phyloP scores from a whole-genome alignment of 2,113 vertebrate genomes.

The Paramormyrops kingsleyae region DNA sequence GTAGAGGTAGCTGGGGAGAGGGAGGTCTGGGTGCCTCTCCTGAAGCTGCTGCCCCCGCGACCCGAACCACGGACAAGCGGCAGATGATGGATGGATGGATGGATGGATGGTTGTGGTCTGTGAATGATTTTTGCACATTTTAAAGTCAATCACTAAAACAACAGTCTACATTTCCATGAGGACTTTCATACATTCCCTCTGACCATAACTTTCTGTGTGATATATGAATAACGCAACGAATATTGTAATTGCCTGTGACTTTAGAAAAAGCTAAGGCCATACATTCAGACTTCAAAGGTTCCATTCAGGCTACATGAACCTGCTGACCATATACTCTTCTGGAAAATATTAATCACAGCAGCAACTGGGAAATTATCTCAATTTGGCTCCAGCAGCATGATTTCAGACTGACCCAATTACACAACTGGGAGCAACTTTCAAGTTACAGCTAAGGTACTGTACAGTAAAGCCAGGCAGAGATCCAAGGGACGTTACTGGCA shows the following conservation, averaged over 20 bases:
- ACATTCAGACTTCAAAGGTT: neutral
- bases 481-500: neutral
- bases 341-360: neutral
- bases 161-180: neutral
- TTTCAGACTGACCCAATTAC: neutral
- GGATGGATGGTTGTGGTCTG: neutral
- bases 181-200: neutral
- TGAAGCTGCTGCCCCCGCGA: too few relatives aligned
- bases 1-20: too few relatives aligned
- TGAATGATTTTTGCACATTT: neutral
- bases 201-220: neutral
- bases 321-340: neutral
- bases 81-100: too few relatives aligned
- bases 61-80: too few relatives aligned
- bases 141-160: neutral
- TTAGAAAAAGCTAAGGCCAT: neutral
- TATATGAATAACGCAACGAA: neutral
- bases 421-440: neutral
- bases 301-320: neutral
- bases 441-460: neutral
- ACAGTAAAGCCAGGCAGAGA: neutral
- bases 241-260: neutral
- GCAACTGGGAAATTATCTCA: neutral
- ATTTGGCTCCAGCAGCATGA: neutral
- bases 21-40: too few relatives aligned